Percentiles rank a stretch among this genome's conserved stretches.
These are phyloP conservation scores for Parasteatoda lunata DNA, from an alignment of 2,888 invertebrate genomes.

Conservation along the genomic window DNA sequence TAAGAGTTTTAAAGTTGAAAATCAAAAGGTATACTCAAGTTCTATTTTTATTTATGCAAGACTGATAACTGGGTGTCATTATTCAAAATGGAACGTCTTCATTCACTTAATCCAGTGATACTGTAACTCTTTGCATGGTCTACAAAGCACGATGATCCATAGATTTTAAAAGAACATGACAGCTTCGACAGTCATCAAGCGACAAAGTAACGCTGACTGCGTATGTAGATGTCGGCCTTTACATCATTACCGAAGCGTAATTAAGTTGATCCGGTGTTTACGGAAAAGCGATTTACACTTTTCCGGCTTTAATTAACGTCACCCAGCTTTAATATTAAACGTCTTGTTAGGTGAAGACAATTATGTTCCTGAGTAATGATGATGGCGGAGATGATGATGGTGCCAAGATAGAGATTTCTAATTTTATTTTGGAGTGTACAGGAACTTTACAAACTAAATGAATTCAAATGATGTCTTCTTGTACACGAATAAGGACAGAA, in stretches of 20 bases:
- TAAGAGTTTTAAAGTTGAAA: too few species aligned
- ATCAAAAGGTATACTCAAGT: too few species aligned
- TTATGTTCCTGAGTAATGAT: conserved; percentile 30
- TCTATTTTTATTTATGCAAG: not conserved
- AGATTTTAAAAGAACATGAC: conserved; percentile 21
- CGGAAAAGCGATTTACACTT: conserved; percentile 56
- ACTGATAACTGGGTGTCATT: not conserved
- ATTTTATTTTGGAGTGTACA: too few species aligned
- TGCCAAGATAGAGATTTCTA: not conserved
- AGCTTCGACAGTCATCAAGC: not conserved
- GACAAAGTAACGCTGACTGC: not conserved
- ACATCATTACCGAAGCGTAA: conserved; percentile 46
- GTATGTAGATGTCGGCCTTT: conserved; percentile 21
- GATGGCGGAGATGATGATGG: conserved; percentile 18
- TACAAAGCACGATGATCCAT: conserved; percentile 25
- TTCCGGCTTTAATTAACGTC: conserved; percentile 54
- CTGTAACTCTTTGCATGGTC: not conserved
- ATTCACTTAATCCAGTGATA: not conserved
- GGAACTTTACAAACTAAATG: too few species aligned
- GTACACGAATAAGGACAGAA: too few species aligned
- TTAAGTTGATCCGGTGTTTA: conserved; percentile 60
- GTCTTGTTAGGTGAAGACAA: conserved; percentile 40
- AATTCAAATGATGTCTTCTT: too few species aligned
- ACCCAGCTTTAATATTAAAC: conserved; percentile 46
- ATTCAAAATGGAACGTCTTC: not conserved